These are phyloP conservation scores for Microtus pennsylvanicus DNA, from an alignment of 2,113 vertebrate genomes.

Conservation along the genomic window DNA sequence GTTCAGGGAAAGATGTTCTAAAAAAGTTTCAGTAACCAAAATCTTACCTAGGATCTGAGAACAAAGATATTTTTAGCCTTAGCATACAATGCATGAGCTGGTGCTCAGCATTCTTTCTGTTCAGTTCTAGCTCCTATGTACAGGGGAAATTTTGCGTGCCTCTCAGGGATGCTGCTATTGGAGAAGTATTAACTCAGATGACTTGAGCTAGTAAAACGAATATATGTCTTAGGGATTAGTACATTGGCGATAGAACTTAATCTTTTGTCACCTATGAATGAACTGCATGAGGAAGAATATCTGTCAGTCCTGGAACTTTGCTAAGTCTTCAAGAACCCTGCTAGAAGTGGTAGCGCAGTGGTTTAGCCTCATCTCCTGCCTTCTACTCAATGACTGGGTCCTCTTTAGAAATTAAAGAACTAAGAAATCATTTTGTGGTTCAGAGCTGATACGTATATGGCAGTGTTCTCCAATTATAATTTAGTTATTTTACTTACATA, in stretches of 20 bases:
- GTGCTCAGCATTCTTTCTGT: background rate
- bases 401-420: slow-evolving; percentile 26
- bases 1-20: background rate
- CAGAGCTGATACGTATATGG: background rate
- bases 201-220: background rate
- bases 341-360: background rate
- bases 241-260: background rate
- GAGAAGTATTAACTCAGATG: background rate
- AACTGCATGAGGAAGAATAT: background rate
- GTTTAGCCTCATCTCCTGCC: background rate
- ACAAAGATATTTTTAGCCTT: background rate
- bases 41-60: background rate
- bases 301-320: background rate
- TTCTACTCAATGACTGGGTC: background rate
- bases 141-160: background rate
- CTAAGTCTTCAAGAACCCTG: background rate
- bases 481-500: background rate
- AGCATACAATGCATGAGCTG: background rate
- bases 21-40: background rate
- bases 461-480: background rate
- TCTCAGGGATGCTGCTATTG: background rate
- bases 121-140: background rate
- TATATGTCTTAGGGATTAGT: background rate
- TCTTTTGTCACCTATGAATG: background rate
- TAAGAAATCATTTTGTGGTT: slow-evolving; percentile 23